Conservation (phyloP, 1,140 invertebrate genomes). For the Triops cancriformis region DNA sequence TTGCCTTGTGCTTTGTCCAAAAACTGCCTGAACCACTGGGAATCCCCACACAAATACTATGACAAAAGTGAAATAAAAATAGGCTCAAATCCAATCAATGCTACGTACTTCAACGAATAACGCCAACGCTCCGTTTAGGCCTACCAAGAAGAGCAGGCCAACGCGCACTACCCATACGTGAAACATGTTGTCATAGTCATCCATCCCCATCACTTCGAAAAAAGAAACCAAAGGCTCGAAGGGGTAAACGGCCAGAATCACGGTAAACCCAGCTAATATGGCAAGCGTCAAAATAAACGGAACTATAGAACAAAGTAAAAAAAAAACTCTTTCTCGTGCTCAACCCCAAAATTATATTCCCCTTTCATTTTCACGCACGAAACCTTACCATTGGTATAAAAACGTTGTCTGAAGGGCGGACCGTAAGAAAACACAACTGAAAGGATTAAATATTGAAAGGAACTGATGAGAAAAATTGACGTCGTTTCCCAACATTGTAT, state of each 20-base stretch:
- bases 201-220: conserved; percentile 27
- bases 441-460: conserved; percentile 55
- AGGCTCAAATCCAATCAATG: not conserved
- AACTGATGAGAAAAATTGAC: conserved; percentile 50
- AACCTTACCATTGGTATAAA: conserved; percentile 47
- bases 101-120: conserved; percentile 28
- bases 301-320: conserved; percentile 30
- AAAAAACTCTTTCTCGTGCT: too few relatives aligned
- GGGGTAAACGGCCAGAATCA: conserved; percentile 35
- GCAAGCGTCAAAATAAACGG: conserved; percentile 34
- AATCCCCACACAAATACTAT: not conserved
- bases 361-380: too few relatives aligned
- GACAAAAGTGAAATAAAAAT: not conserved
- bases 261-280: conserved; percentile 33
- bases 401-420: conserved; percentile 46
- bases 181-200: conserved; percentile 24
- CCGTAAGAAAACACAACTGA: conserved; percentile 51
- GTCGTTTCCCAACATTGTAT: conserved; percentile 43
- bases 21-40: not conserved
- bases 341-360: too few relatives aligned
- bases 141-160: conserved; percentile 26
- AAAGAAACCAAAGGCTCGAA: conserved; percentile 28
- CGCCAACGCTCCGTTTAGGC: conserved; percentile 26
- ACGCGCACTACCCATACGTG: conserved; percentile 25
- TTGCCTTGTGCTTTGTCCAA: not conserved